phyloP scores from a whole-genome alignment of 2,888 invertebrate species.

The Eupithecia inturbata region DNA sequence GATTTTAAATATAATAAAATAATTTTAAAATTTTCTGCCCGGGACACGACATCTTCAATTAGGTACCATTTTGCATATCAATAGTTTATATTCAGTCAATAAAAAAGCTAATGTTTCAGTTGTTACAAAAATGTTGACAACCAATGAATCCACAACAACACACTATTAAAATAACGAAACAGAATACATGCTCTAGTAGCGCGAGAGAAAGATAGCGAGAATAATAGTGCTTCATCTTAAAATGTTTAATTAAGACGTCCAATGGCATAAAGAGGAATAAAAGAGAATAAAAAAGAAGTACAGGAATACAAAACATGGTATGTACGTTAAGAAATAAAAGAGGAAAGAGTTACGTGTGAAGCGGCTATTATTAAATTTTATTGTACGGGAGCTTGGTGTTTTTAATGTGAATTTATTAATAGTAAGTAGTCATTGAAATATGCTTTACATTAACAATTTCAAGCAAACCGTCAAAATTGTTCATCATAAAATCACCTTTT shows the following conservation, averaged over 20 bases:
- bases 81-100: neutral
- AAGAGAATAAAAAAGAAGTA: slow-evolving; percentile 44
- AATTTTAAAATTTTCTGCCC: too few relatives aligned
- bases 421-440: neutral
- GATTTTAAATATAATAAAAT: too few relatives aligned
- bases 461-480: neutral
- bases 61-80: neutral
- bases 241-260: slow-evolving; percentile 51
- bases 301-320: slow-evolving; percentile 43
- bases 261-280: slow-evolving; percentile 47
- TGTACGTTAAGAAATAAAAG: slow-evolving; percentile 27
- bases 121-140: slow-evolving; percentile 45
- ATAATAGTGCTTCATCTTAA: slow-evolving; percentile 43
- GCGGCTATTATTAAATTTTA: slow-evolving; percentile 37
- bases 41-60: too few relatives aligned
- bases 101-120: neutral
- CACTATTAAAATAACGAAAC: slow-evolving; percentile 55
- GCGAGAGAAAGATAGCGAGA: slow-evolving; percentile 48
- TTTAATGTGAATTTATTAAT: neutral
- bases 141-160: slow-evolving; percentile 42
- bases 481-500: too few relatives aligned
- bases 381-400: slow-evolving; percentile 18
- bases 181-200: slow-evolving; percentile 44
- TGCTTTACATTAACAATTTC: neutral
- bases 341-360: slow-evolving; percentile 5